phyloP scores from a whole-genome alignment of 1,140 invertebrate genomes.

The Aphidius gifuensis region DNA sequence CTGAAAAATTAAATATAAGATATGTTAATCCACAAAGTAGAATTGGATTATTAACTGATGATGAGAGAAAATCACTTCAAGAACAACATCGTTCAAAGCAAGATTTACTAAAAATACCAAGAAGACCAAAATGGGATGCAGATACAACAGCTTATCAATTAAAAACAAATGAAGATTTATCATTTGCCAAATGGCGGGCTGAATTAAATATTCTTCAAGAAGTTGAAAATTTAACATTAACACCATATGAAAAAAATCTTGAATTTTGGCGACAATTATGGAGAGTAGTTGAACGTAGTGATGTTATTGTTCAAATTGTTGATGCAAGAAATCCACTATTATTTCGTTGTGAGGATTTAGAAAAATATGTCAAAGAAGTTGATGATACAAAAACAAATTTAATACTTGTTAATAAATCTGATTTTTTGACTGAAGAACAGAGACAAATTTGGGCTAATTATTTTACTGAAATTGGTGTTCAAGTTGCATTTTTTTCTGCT shows the following conservation, averaged over 20 bases:
- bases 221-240: constrained; percentile 76
- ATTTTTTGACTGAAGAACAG: constrained; percentile 81
- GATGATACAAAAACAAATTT: constrained; percentile 74
- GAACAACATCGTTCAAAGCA: constrained; percentile 66
- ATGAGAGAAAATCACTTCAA: constrained; percentile 62
- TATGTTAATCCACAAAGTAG: constrained; percentile 66
- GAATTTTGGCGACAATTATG: constrained; percentile 99
- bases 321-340: constrained; percentile 96
- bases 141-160: constrained; percentile 77
- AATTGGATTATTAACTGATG: constrained; percentile 62
- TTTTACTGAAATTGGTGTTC: constrained; percentile 69
- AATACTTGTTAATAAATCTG: constrained; percentile 95
- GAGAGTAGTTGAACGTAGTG: constrained; percentile 95
- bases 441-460: constrained; percentile 84
- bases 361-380: constrained; percentile 87
- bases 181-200: constrained; percentile 87
- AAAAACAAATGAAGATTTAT: constrained; percentile 70
- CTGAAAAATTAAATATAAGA: constrained; percentile 85
- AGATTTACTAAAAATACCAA: constrained; percentile 71
- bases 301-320: constrained; percentile 93
- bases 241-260: constrained; percentile 97
- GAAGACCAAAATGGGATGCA: constrained; percentile 79
- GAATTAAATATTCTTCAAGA: constrained; percentile 78
- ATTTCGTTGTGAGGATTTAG: constrained; percentile 92
- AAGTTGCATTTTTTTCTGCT: constrained; percentile 84